Percentiles rank a stretch among this genome's conserved stretches.
Evolutionary conservation across 2,113 vertebrate species (phyloP).

Genomic region (Prunella himalayana): DNA sequence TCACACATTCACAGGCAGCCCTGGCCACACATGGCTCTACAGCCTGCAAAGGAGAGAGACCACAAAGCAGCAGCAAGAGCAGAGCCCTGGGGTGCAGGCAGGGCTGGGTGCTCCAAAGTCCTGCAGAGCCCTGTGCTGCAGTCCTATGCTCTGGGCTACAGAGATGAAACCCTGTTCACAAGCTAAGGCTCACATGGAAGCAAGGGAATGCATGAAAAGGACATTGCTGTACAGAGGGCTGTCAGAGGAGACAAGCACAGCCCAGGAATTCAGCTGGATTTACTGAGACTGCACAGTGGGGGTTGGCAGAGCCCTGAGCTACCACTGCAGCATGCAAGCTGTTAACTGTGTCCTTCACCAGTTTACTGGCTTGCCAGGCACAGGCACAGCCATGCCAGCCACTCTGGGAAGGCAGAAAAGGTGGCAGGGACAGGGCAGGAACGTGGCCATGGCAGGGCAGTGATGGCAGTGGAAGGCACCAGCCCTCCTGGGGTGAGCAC

Average conservation of each 20-base stretch:
- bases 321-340: background rate
- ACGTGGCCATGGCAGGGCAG: fast-evolving
- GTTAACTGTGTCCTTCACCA: background rate
- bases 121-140: background rate
- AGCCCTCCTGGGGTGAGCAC: fast-evolving
- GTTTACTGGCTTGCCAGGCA: background rate
- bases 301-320: background rate
- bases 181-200: background rate
- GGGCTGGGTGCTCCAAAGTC: background rate
- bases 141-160: background rate
- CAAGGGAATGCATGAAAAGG: background rate
- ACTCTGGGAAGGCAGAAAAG: background rate
- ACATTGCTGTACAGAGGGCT: background rate
- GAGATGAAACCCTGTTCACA: background rate
- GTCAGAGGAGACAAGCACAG: background rate
- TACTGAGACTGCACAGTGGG: background rate
- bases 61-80: background rate
- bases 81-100: background rate
- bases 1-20: background rate
- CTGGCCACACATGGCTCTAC: fast-evolving
- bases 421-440: background rate
- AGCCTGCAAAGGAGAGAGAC: background rate
- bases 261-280: background rate
- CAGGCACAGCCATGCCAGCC: background rate
- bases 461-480: fast-evolving